These are phyloP conservation scores for Smittia aterrima DNA, from an alignment of 2,888 invertebrate species.

Conservation along the genomic window DNA sequence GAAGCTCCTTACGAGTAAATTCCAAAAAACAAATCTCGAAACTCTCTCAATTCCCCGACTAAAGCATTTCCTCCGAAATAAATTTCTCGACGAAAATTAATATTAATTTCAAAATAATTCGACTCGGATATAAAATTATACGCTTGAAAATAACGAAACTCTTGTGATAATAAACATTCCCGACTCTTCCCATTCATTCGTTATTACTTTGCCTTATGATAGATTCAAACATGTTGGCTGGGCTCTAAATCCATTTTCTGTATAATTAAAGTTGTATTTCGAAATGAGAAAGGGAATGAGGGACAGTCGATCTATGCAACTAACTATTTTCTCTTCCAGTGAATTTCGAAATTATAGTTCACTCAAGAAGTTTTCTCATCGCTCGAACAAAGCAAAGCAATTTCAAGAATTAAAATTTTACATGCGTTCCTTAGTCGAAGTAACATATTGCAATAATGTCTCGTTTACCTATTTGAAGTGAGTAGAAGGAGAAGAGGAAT, in stretches of 20 bases:
- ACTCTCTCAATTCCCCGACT: neutral
- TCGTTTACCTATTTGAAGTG: no score
- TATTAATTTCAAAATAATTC: slow-evolving; percentile 39
- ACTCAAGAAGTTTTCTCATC: neutral
- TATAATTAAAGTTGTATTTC: slow-evolving; percentile 5
- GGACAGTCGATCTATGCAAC: neutral
- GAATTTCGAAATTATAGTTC: slow-evolving; percentile 10
- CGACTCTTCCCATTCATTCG: neutral
- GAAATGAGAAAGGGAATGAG: neutral
- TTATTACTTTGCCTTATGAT: neutral
- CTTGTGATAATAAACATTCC: slow-evolving; percentile 20
- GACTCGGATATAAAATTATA: slow-evolving; percentile 40
- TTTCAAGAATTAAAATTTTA: no score
- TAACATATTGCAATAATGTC: no score
- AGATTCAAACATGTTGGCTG: slow-evolving; percentile 32
- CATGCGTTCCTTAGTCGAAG: no score
- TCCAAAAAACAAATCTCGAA: neutral
- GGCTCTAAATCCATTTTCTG: neutral
- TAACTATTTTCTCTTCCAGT: slow-evolving; percentile 30
- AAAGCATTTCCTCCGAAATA: neutral
- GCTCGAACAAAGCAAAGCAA: neutral
- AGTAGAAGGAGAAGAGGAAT: no score
- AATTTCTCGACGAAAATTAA: slow-evolving; percentile 22
- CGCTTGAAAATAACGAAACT: slow-evolving; percentile 28
- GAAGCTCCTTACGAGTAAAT: no score